These are phyloP conservation scores for Cyclura pinguis DNA, from an alignment of 2,797 vertebrate genomes.

Conservation along the genomic window DNA sequence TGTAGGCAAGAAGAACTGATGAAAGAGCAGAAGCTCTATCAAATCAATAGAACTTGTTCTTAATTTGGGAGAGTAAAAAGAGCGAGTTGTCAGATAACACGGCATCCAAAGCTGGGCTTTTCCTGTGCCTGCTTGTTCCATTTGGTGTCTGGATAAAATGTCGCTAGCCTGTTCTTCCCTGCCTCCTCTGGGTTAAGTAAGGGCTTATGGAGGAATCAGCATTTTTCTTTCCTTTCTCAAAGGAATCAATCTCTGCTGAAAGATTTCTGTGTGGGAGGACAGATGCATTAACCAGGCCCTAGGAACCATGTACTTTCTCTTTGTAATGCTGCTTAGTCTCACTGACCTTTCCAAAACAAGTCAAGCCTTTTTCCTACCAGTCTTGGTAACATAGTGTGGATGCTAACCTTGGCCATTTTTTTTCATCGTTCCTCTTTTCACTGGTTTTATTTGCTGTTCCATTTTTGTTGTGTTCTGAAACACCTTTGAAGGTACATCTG, in stretches of 20 bases:
- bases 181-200: background rate
- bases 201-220: background rate
- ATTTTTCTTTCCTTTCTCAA: background rate
- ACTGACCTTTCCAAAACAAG: background rate
- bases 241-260: background rate
- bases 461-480: background rate
- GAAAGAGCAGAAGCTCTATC: no score
- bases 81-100: no score
- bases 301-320: background rate
- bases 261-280: background rate
- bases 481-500: background rate
- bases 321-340: background rate
- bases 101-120: no score
- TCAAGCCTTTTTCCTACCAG: background rate
- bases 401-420: background rate
- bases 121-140: no score
- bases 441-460: background rate
- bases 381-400: background rate
- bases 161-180: background rate
- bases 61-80: no score
- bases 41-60: no score
- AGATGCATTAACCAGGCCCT: background rate
- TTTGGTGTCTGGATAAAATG: background rate
- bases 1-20: no score
- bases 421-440: background rate